Percentiles rank a stretch among this genome's conserved stretches.
These are phyloP conservation scores for Paracentrotus lividus DNA, from an alignment of 53 echinoderm and acorn worm genomes.

Conservation along the genomic window DNA sequence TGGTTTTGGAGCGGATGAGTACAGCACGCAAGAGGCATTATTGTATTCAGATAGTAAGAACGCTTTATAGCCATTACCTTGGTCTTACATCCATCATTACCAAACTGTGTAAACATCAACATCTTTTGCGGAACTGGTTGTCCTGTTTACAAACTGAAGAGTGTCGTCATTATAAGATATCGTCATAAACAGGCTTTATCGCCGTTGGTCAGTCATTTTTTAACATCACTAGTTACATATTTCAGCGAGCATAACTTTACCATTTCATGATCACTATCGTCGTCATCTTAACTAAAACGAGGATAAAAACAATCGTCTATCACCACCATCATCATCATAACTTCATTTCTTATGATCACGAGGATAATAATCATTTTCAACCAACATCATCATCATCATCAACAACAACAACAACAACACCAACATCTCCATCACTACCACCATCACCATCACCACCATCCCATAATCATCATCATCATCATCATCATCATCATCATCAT, in stretches of 20 bases:
- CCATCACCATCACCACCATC: constrained; percentile 8
- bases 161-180: background rate
- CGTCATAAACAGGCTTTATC: background rate
- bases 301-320: no score
- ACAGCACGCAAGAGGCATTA: background rate
- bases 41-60: background rate
- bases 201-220: no score
- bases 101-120: background rate
- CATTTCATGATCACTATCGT: background rate
- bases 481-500: constrained; percentile 1
- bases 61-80: background rate
- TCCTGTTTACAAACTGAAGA: background rate
- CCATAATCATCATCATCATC: background rate
- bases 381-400: background rate
- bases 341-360: background rate
- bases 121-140: background rate
- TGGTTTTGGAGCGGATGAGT: constrained; percentile 1
- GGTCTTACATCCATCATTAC: constrained; percentile 11
- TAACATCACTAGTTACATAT: no score
- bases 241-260: background rate
- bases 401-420: background rate
- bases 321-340: no score
- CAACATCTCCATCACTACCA: background rate
- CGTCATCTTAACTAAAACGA: background rate
- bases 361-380: background rate